These are phyloP conservation scores for Drosophila longiperda DNA, from an alignment of 2,888 invertebrate genomes.

Conservation along the genomic window DNA sequence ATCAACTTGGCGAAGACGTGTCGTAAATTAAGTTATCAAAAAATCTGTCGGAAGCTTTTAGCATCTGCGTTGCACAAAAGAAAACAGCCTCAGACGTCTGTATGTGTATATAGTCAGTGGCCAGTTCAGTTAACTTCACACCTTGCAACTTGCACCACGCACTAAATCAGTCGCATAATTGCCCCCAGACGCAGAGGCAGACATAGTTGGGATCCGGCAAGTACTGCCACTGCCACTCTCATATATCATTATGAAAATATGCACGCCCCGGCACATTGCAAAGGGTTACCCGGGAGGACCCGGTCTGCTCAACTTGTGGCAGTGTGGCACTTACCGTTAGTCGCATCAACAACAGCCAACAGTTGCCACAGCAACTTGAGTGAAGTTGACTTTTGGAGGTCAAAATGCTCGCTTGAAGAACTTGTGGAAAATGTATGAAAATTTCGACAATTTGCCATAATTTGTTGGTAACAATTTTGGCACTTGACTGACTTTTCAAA, in stretches of 20 bases:
- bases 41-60: constrained; percentile 78
- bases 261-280: constrained; percentile 60
- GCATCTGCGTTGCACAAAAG: constrained; percentile 56
- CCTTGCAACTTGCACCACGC: constrained; percentile 63
- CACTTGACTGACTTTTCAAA: constrained; percentile 41
- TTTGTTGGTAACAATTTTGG: constrained; percentile 5
- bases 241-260: constrained; percentile 74
- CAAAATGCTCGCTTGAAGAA: constrained; percentile 60
- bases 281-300: constrained; percentile 40
- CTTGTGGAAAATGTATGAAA: constrained; percentile 46
- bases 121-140: constrained; percentile 72
- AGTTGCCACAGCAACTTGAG: constrained; percentile 50
- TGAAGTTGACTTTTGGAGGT: constrained; percentile 61
- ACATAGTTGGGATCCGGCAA: constrained; percentile 19
- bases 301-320: constrained; percentile 27
- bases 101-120: constrained; percentile 1
- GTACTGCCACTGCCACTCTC: constrained; percentile 51
- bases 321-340: constrained; percentile 42
- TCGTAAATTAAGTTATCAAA: constrained; percentile 78
- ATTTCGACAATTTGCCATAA: constrained; percentile 41
- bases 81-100: constrained; percentile 22
- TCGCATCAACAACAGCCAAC: constrained; percentile 39
- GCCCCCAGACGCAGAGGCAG: constrained; percentile 34
- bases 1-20: constrained; percentile 65
- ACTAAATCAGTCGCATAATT: constrained; percentile 80